A percentile compares a stretch with the other conserved stretches of the same genome.
Evolutionary conservation across 2,113 vertebrate genomes (phyloP).

Genomic region (Corydoras maculifer): DNA sequence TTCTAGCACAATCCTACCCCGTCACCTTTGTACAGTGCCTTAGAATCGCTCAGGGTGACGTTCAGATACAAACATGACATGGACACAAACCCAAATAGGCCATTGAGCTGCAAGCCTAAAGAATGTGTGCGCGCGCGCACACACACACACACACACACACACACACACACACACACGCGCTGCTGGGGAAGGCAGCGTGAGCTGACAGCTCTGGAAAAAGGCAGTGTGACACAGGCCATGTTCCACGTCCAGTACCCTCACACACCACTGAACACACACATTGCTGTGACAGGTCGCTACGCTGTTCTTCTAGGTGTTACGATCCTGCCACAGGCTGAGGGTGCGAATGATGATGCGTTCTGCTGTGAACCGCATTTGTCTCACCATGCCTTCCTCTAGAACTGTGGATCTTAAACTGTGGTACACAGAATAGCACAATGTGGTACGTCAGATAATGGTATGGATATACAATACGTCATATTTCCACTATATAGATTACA

Average conservation of each 20-base stretch:
- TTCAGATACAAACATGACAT: too few species aligned
- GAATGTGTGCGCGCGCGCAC: not conserved
- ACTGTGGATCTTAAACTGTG: too few species aligned
- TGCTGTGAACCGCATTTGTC: not conserved
- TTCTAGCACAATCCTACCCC: too few species aligned
- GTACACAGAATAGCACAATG: too few species aligned
- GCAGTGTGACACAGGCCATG: slow-evolving; percentile 58
- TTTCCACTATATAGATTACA: too few species aligned
- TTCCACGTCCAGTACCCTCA: slow-evolving; percentile 52
- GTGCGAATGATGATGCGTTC: slow-evolving; percentile 8
- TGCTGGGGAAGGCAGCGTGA: slow-evolving; percentile 6
- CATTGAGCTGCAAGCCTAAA: not conserved
- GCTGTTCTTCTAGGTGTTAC: slow-evolving; percentile 40
- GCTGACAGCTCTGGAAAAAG: slow-evolving; percentile 53
- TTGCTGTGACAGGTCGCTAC: slow-evolving; percentile 38
- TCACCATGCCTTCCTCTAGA: too few species aligned
- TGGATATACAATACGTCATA: too few species aligned
- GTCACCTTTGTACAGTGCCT: not conserved
- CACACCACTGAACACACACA: slow-evolving; percentile 48
- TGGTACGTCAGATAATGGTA: too few species aligned
- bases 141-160: slow-evolving; percentile 18
- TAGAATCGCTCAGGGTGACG: not conserved
- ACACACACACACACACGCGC: slow-evolving; percentile 26
- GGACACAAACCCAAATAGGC: not conserved
- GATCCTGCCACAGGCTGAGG: slow-evolving; percentile 12